Evolutionary conservation across 1,140 invertebrate species (phyloP).

Genomic region (Drosophila seguyi): DNA sequence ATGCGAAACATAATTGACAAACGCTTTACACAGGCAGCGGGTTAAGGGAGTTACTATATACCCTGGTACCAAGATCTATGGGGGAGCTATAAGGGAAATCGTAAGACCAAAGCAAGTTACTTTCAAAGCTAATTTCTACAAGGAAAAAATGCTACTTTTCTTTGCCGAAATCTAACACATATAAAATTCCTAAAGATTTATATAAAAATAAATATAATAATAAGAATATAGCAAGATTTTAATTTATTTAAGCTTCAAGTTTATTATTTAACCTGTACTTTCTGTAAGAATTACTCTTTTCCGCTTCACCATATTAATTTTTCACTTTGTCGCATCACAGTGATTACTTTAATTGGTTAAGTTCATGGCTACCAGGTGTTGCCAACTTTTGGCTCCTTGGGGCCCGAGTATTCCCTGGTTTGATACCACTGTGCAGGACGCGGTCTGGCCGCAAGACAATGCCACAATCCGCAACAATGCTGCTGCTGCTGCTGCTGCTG

Average conservation of each 20-base stretch:
- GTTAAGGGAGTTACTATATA: neutral
- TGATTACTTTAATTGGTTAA: conserved; percentile 24
- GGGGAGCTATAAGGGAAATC: neutral
- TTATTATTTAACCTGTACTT: too few species aligned
- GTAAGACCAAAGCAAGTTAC: neutral
- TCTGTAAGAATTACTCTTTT: too few species aligned
- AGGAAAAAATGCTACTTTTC: too few species aligned
- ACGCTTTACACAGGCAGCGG: conserved; percentile 49
- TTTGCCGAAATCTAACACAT: too few species aligned
- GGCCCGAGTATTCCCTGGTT: neutral
- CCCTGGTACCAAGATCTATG: neutral
- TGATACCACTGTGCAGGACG: conserved; percentile 18
- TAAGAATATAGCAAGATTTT: too few species aligned
- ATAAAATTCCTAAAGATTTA: too few species aligned
- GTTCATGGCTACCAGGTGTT: neutral
- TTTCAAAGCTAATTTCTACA: neutral
- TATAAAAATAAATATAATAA: too few species aligned
- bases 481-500: conserved; percentile 22
- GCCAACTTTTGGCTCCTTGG: neutral
- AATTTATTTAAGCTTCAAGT: too few species aligned
- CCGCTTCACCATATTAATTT: conserved; percentile 3
- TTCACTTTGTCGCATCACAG: conserved; percentile 2
- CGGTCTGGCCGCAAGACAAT: conserved; percentile 42
- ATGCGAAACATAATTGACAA: conserved; percentile 78
- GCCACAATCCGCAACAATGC: conserved; percentile 48